A percentile compares a stretch with the other conserved stretches of the same genome.
phyloP scores from a whole-genome alignment of 2,113 vertebrate species.

The Athene cunicularia region DNA sequence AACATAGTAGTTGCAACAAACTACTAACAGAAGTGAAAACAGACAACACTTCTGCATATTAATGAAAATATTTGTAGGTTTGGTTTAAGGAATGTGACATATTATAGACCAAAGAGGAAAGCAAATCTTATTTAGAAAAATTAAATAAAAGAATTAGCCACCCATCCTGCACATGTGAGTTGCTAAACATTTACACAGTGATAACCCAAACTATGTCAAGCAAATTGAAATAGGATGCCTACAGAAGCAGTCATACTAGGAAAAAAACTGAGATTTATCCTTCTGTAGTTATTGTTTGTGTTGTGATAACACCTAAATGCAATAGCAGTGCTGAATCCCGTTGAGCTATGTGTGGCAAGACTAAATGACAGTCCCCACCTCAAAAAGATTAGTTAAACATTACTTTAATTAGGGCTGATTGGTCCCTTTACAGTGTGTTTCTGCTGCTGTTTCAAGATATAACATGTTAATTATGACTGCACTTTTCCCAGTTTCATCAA shows the following conservation, averaged over 20 bases:
- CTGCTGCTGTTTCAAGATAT: neutral
- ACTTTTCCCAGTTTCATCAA: too few species aligned
- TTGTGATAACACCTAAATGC: neutral
- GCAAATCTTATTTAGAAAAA: neutral
- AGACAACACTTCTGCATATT: neutral
- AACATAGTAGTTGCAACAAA: neutral
- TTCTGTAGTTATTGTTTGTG: neutral
- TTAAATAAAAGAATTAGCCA: neutral
- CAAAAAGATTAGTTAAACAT: neutral
- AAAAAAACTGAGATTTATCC: neutral
- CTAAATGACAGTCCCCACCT: neutral
- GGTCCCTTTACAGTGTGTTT: neutral
- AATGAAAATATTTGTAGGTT: neutral
- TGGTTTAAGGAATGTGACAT: neutral
- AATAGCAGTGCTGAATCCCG: neutral
- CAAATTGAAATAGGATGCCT: neutral
- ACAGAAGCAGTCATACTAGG: neutral
- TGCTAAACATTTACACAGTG: neutral
- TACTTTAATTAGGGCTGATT: conserved; percentile 11
- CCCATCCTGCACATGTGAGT: neutral
- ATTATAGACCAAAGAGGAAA: neutral
- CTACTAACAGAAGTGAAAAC: neutral
- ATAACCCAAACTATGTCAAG: neutral
- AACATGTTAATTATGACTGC: neutral
- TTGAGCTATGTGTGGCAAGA: neutral